These are phyloP conservation scores for Siphamia tubifer DNA, from an alignment of 2,113 vertebrate species.

Conservation along the genomic window DNA sequence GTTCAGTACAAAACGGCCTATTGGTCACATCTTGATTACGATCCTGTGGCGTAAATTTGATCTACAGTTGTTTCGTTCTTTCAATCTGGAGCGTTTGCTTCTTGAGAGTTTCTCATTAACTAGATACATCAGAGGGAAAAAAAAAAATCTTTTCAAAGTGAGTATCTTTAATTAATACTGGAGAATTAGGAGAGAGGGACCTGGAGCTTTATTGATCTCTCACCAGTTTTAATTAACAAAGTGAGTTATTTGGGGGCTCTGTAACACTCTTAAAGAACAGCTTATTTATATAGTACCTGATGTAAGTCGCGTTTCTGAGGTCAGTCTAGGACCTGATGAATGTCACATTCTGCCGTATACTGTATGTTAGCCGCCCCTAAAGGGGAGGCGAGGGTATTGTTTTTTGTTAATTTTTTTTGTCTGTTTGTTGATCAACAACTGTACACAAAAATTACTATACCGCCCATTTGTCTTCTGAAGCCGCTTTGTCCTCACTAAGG, in stretches of 20 bases:
- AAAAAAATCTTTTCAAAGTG: slow-evolving; percentile 54
- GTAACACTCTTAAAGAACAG: slow-evolving; percentile 31
- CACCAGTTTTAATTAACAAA: slow-evolving; percentile 63
- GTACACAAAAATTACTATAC: too few species aligned
- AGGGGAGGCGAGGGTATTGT: background rate
- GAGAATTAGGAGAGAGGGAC: slow-evolving; percentile 52
- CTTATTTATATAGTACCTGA: slow-evolving; percentile 13
- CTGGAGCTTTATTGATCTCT: slow-evolving; percentile 64
- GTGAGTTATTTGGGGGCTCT: slow-evolving; percentile 45
- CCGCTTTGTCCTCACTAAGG: too few species aligned
- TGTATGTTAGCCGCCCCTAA: too few species aligned
- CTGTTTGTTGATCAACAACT: too few species aligned
- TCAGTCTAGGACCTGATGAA: background rate
- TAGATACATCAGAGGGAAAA: slow-evolving; percentile 28
- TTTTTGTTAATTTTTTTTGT: too few species aligned
- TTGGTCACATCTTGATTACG: slow-evolving; percentile 16
- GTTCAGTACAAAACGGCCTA: slow-evolving; percentile 2
- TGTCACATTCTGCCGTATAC: background rate
- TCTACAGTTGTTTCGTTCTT: slow-evolving; percentile 21
- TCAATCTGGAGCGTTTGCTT: slow-evolving; percentile 20
- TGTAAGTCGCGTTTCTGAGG: background rate
- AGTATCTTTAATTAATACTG: slow-evolving; percentile 64
- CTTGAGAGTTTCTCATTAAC: slow-evolving; percentile 59
- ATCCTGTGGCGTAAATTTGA: slow-evolving; percentile 31
- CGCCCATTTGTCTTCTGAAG: too few species aligned